phyloP scores from a whole-genome alignment of 1,140 invertebrate species.

The Coelopa frigida region DNA sequence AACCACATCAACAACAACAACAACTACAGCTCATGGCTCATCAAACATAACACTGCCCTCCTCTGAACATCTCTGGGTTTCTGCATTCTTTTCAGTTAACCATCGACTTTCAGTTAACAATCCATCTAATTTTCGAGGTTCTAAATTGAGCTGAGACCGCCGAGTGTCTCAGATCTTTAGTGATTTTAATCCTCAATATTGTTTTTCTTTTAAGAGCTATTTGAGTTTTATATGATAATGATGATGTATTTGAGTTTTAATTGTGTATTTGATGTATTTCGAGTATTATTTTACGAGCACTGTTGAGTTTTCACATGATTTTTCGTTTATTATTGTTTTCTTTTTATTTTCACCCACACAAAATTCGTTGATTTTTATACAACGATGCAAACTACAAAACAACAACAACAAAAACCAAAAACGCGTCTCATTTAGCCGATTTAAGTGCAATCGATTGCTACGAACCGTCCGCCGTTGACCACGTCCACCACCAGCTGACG shows the following conservation, averaged over 20 bases:
- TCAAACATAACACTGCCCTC: too few species aligned
- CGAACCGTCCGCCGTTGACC: constrained; percentile 16
- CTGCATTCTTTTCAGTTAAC: too few species aligned
- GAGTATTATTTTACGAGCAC: too few species aligned
- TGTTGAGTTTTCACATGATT: background rate
- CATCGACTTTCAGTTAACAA: too few species aligned
- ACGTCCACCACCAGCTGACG: constrained; percentile 19
- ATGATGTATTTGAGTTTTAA: background rate
- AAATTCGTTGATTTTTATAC: constrained; percentile 2
- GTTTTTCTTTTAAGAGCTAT: background rate
- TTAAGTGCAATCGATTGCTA: constrained; percentile 7
- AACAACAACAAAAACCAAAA: background rate
- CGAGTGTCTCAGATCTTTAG: too few species aligned
- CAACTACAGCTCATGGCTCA: too few species aligned
- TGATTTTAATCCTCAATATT: background rate
- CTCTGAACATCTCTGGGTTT: too few species aligned
- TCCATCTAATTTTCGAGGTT: too few species aligned
- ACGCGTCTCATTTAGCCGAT: constrained; percentile 2
- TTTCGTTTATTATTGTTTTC: background rate
- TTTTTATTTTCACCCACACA: constrained; percentile 1
- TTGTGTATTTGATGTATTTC: too few species aligned
- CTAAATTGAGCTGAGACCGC: too few species aligned
- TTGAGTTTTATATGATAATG: background rate
- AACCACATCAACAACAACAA: too few species aligned
- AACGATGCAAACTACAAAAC: background rate